Percentiles rank a stretch among this genome's conserved stretches.
phyloP scores from a whole-genome alignment of 2,113 vertebrate genomes.

The Malurus melanocephalus region DNA sequence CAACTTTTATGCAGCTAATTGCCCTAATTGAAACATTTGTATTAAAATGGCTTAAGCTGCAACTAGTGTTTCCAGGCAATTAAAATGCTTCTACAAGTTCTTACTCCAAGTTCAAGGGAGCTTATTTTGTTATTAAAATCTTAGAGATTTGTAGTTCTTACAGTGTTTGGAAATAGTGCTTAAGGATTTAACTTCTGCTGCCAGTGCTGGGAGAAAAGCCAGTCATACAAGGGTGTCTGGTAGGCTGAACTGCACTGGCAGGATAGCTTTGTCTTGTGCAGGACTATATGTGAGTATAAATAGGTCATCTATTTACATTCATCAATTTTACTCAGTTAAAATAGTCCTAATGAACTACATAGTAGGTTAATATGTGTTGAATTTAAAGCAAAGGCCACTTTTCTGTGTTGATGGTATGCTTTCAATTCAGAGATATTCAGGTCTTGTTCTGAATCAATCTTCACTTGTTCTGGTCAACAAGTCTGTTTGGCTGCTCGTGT shows the following conservation, averaged over 20 bases:
- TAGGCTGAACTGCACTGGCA: neutral
- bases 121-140: slow-evolving; percentile 15
- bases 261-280: neutral
- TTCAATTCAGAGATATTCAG: neutral
- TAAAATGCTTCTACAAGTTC: neutral
- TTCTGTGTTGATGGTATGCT: neutral
- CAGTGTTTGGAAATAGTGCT: neutral
- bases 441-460: too few relatives aligned
- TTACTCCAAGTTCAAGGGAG: neutral
- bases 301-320: neutral
- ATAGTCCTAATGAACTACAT: neutral
- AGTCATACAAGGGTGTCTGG: neutral
- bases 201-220: neutral
- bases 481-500: neutral
- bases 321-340: neutral
- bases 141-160: neutral
- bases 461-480: neutral
- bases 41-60: neutral
- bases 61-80: neutral
- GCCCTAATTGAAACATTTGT: neutral
- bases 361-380: neutral
- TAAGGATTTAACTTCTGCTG: slow-evolving; percentile 28
- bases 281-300: neutral
- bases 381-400: neutral
- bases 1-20: neutral